A percentile compares a stretch with the other conserved stretches of the same genome.
Conservation (phyloP, 2,888 invertebrate genomes). For the Standfussiana lucernea region DNA sequence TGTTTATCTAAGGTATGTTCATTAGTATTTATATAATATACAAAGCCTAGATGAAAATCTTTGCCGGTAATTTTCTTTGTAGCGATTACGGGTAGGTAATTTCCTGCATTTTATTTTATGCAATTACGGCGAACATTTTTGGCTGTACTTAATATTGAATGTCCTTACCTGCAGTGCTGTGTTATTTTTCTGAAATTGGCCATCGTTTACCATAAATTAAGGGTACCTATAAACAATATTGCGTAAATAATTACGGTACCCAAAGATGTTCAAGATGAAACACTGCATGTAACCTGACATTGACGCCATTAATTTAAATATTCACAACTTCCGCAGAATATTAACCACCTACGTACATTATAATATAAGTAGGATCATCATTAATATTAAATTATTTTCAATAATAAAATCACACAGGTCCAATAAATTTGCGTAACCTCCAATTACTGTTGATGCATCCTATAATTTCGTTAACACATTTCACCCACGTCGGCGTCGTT, state of each 20-base stretch:
- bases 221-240: neutral
- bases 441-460: neutral
- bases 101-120: neutral
- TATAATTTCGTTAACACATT: slow-evolving; percentile 22
- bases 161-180: neutral
- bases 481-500: neutral
- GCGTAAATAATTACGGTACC: slow-evolving; percentile 3
- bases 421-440: slow-evolving; percentile 3
- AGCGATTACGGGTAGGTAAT: too few species aligned
- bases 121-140: neutral
- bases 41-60: too few species aligned
- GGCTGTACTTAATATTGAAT: neutral
- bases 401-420: neutral
- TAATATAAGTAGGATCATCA: neutral
- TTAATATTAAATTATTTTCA: slow-evolving; percentile 8
- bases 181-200: slow-evolving; percentile 6
- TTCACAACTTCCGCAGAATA: slow-evolving; percentile 23
- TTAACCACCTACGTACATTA: neutral
- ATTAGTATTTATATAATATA: too few species aligned
- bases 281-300: neutral
- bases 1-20: neutral
- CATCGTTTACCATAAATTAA: slow-evolving; percentile 18
- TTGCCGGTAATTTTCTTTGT: too few species aligned
- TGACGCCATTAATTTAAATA: slow-evolving; percentile 14
- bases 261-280: neutral